Evolutionary conservation across 2,113 vertebrate genomes (phyloP).

Genomic region (Puffinus mauretanicus): DNA sequence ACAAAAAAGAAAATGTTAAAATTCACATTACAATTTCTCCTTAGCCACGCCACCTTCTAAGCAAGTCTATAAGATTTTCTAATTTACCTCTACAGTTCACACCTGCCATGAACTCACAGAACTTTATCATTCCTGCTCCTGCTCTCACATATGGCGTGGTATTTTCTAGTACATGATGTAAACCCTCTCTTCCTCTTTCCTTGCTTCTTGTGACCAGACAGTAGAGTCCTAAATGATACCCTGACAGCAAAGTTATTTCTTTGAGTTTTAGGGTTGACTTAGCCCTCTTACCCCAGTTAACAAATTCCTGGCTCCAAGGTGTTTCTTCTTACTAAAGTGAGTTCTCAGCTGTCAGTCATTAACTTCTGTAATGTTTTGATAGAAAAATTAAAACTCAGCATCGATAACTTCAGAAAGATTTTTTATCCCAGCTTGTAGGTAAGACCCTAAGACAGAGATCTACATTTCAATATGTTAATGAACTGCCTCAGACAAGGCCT

Average conservation of each 20-base stretch:
- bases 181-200: not conserved
- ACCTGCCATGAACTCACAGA: not conserved
- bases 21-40: not conserved
- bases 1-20: not conserved
- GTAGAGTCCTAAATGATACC: not conserved
- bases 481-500: not conserved
- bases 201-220: not conserved
- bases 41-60: not conserved
- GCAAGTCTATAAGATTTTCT: not conserved
- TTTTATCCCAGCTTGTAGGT: not conserved
- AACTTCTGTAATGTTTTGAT: not conserved
- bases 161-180: not conserved
- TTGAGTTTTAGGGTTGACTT: not conserved
- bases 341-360: not conserved
- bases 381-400: not conserved
- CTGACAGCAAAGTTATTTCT: not conserved
- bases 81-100: not conserved
- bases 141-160: not conserved
- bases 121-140: not conserved
- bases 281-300: not conserved
- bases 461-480: not conserved
- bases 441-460: not conserved
- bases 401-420: not conserved
- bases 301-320: not conserved
- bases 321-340: not conserved